These are phyloP conservation scores for Lagorchestes hirsutus DNA, from an alignment of 2,797 vertebrate genomes.

Conservation along the genomic window DNA sequence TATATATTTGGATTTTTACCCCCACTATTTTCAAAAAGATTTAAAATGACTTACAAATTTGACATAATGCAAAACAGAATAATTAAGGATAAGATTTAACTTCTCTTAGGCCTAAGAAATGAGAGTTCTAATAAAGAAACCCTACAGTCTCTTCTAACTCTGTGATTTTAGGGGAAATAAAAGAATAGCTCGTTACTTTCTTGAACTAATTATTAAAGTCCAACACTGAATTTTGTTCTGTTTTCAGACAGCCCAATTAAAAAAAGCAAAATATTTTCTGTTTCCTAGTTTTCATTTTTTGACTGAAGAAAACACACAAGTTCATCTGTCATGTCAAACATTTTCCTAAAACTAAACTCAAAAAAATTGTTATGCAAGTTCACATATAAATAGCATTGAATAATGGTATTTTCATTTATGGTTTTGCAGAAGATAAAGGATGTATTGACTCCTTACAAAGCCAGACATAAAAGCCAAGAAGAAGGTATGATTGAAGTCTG, in stretches of 20 bases:
- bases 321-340: neutral
- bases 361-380: neutral
- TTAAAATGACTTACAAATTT: neutral
- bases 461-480: neutral
- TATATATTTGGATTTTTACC: neutral
- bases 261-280: neutral
- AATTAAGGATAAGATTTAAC: neutral
- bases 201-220: neutral
- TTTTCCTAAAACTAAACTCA: neutral
- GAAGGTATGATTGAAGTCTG: neutral
- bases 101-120: neutral
- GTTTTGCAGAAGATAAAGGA: neutral
- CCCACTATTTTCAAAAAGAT: neutral
- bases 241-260: neutral
- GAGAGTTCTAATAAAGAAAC: neutral
- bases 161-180: neutral
- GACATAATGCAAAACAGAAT: neutral
- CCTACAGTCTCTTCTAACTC: neutral
- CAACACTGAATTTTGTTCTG: neutral
- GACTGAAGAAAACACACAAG: neutral
- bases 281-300: neutral
- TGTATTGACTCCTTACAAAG: neutral
- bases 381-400: neutral
- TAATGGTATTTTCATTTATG: neutral
- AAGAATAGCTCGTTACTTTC: neutral